Percentiles rank a stretch among this genome's conserved stretches.
Evolutionary conservation across 2,888 invertebrate genomes (phyloP).

Genomic region (Mesorhabditis sp.): DNA sequence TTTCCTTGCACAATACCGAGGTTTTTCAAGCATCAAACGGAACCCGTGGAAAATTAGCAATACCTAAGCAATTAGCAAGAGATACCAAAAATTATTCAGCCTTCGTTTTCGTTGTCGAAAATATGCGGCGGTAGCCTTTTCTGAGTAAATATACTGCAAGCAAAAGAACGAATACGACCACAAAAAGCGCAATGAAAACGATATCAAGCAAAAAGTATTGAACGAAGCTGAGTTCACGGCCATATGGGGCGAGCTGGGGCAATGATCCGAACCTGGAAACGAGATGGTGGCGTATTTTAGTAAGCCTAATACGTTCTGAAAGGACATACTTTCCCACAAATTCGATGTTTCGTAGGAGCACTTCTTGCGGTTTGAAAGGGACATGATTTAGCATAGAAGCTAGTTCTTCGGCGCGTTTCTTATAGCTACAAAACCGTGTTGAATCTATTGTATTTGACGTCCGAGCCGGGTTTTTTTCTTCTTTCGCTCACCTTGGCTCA

Average conservation of each 20-base stretch:
- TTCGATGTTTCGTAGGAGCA: not conserved
- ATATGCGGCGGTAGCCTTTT: too few relatives aligned
- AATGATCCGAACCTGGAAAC: not conserved
- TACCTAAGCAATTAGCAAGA: too few relatives aligned
- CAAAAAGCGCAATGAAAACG: not conserved
- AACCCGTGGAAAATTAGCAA: too few relatives aligned
- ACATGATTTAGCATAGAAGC: not conserved
- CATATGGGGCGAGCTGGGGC: not conserved
- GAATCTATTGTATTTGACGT: not conserved
- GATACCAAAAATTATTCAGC: too few relatives aligned
- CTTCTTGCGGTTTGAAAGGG: not conserved
- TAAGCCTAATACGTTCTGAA: not conserved
- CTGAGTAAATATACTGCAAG: too few relatives aligned
- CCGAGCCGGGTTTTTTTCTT: not conserved
- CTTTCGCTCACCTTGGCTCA: not conserved
- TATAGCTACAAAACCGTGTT: not conserved
- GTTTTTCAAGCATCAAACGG: too few relatives aligned
- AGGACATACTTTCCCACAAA: not conserved
- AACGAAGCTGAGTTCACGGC: not conserved
- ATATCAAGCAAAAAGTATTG: conserved; percentile 1
- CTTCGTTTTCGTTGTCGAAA: too few relatives aligned
- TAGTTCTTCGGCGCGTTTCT: not conserved
- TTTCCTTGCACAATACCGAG: too few relatives aligned
- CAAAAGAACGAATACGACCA: not conserved
- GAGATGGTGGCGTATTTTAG: not conserved